Conservation (phyloP, 2,797 vertebrate species). For the Rhinella marina region DNA sequence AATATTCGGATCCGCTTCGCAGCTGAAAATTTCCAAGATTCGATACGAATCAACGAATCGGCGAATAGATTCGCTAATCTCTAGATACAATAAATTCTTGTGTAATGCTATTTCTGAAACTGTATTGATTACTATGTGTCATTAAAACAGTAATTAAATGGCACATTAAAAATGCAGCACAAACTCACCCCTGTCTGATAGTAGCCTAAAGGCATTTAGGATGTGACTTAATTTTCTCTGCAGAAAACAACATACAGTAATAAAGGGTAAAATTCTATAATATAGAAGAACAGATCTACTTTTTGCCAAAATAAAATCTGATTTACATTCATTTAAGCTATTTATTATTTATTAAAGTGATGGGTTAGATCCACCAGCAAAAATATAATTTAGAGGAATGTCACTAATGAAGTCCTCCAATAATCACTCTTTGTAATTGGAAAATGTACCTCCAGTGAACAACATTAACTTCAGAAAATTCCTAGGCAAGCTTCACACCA, state of each 20-base stretch:
- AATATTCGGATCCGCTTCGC: too few species aligned
- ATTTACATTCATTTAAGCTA: neutral
- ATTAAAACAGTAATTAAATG: conserved; percentile 11
- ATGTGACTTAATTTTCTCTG: conserved; percentile 10
- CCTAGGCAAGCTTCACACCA: too few species aligned
- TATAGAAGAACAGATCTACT: neutral
- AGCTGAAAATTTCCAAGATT: too few species aligned
- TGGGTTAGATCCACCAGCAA: neutral
- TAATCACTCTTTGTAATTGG: neutral
- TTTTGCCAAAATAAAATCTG: neutral
- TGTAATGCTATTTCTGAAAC: conserved; percentile 10
- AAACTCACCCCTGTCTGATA: neutral
- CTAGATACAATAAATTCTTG: too few species aligned
- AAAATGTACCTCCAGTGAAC: neutral
- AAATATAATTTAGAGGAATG: neutral
- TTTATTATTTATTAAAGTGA: neutral
- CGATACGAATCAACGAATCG: too few species aligned
- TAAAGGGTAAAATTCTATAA: neutral
- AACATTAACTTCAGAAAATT: too few species aligned
- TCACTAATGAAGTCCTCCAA: neutral
- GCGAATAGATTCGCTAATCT: too few species aligned
- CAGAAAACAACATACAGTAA: neutral
- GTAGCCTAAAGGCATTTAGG: neutral
- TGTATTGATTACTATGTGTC: conserved; percentile 15
- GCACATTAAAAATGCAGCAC: conserved; percentile 3